These are phyloP conservation scores for Protobothrops flavoviridis DNA, from an alignment of 2,113 vertebrate genomes.

Conservation along the genomic window DNA sequence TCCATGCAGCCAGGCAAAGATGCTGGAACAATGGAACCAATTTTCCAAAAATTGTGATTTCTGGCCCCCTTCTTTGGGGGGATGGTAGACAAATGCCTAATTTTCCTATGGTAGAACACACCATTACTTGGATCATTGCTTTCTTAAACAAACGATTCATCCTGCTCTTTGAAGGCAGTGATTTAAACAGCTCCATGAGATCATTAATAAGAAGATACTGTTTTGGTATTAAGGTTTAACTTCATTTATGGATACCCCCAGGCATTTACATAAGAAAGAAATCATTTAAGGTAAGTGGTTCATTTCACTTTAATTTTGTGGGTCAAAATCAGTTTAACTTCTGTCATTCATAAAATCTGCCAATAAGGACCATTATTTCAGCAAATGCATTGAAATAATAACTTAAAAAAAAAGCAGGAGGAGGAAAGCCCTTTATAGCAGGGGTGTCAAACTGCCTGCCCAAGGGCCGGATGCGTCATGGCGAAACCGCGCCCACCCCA, in stretches of 20 bases:
- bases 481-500: no score
- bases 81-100: neutral
- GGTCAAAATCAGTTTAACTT: slow-evolving; percentile 19
- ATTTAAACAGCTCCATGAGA: neutral
- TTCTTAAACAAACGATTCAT: slow-evolving; percentile 16
- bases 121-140: neutral
- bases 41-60: neutral
- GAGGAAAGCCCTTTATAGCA: neutral
- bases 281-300: neutral
- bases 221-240: slow-evolving; percentile 10
- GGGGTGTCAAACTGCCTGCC: no score
- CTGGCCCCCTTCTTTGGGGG: neutral
- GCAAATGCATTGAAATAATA: neutral
- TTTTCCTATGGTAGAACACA: neutral
- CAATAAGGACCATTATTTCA: rapidly evolving
- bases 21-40: neutral
- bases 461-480: no score
- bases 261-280: neutral
- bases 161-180: neutral
- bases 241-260: neutral
- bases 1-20: neutral
- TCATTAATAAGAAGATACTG: slow-evolving; percentile 9
- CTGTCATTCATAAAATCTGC: neutral
- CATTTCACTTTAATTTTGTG: slow-evolving; percentile 17
- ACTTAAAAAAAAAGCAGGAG: neutral